Conservation (phyloP, 2,113 vertebrate species). For the Odobenus rosmarus region DNA sequence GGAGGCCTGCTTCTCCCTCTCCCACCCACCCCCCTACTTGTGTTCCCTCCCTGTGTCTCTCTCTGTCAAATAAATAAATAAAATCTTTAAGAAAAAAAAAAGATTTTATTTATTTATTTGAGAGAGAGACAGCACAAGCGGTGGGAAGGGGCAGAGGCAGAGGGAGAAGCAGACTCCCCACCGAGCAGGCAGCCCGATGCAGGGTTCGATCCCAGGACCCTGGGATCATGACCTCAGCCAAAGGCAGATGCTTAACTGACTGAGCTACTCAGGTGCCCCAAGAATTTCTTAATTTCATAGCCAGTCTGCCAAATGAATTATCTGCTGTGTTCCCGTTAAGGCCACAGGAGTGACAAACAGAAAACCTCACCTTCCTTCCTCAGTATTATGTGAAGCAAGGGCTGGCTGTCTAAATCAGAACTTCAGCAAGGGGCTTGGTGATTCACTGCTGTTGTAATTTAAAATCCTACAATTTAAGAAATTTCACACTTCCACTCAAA, state of each 20-base stretch:
- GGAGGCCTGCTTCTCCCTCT: too few relatives aligned
- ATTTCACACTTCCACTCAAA: neutral
- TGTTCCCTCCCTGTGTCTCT: too few relatives aligned
- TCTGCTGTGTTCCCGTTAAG: neutral
- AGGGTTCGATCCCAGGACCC: neutral
- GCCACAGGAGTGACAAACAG: neutral
- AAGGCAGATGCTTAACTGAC: neutral
- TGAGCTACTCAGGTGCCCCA: neutral
- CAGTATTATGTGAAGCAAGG: neutral
- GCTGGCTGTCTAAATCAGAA: neutral
- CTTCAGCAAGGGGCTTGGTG: neutral
- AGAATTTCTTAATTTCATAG: slow-evolving; percentile 16
- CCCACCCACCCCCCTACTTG: too few relatives aligned
- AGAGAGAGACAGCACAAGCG: neutral
- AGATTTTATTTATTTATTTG: neutral
- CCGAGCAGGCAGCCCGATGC: neutral
- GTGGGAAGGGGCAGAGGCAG: neutral
- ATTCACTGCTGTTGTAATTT: neutral
- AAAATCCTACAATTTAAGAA: slow-evolving; percentile 28
- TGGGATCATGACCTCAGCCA: neutral
- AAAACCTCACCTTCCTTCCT: neutral
- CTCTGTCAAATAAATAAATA: too few relatives aligned
- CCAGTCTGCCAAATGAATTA: neutral
- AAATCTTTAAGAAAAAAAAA: too few relatives aligned
- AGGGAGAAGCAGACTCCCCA: neutral